phyloP scores from a whole-genome alignment of 2,888 invertebrate species.

The Diaprepes abbreviatus region DNA sequence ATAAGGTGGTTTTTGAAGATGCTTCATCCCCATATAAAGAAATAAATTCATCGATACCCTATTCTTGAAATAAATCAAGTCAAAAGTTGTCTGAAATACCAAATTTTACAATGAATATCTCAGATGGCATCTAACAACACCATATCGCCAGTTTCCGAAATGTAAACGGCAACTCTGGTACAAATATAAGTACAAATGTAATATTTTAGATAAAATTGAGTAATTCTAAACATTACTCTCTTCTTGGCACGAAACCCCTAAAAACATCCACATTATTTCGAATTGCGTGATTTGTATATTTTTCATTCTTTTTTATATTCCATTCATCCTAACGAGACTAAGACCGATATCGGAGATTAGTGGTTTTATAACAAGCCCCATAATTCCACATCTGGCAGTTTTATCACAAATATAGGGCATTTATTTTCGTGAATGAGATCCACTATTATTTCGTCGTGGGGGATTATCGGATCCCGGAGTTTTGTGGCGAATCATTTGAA shows the following conservation, averaged over 20 bases:
- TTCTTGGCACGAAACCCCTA: not conserved
- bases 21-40: too few relatives aligned
- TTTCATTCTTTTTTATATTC: not conserved
- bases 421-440: not conserved
- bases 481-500: not conserved
- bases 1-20: too few relatives aligned
- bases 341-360: not conserved
- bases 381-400: constrained; percentile 2
- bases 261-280: not conserved
- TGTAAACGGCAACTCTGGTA: too few relatives aligned
- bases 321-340: not conserved
- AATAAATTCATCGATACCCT: too few relatives aligned
- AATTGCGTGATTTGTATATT: not conserved
- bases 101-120: too few relatives aligned
- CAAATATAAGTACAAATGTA: too few relatives aligned
- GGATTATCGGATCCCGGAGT: not conserved
- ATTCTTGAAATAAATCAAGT: too few relatives aligned
- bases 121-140: too few relatives aligned
- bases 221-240: too few relatives aligned
- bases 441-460: not conserved
- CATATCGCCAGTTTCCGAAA: too few relatives aligned
- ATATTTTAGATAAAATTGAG: too few relatives aligned
- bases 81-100: too few relatives aligned
- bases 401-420: constrained; percentile 6
- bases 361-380: constrained; percentile 4